Evolutionary conservation across 2,113 vertebrate genomes (phyloP).

Genomic region (human): GRCh38 chr5:165863001-165863500

Average conservation of each 20-base stretch:
- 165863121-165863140: not conserved
- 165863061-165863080: not conserved
- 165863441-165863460: not conserved
- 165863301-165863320: not conserved
- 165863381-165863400: not conserved
- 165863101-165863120: not conserved
- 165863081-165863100: not conserved
- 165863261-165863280: not conserved
- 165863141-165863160: not conserved
- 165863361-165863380: not conserved
- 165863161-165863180: not conserved
- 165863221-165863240: not conserved
- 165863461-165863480: not conserved
- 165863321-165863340: not conserved
- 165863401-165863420: not conserved
- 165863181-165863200: not conserved
- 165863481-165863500: not conserved
- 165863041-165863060: not conserved
- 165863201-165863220: not conserved
- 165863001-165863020: not conserved
- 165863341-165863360: rapidly evolving
- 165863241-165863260: not conserved
- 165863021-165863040: not conserved
- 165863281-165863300: not conserved
- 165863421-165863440: not conserved